Evolutionary conservation across 2,113 vertebrate genomes (phyloP).

Genomic region (Asarcornis scutulata): DNA sequence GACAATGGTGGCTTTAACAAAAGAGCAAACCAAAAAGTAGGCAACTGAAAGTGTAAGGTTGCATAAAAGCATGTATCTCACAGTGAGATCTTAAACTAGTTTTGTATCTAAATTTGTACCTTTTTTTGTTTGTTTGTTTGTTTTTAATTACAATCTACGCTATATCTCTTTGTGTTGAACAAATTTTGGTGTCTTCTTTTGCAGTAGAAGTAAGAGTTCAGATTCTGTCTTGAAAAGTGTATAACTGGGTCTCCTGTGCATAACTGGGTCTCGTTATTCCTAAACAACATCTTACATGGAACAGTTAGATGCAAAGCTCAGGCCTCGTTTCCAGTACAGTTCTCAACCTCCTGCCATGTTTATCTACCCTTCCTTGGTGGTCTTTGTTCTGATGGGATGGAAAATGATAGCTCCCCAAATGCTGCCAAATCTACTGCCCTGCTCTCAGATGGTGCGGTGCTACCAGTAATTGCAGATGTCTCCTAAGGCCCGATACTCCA

Average conservation of each 20-base stretch:
- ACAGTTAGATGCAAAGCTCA: background rate
- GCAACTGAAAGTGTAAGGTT: background rate
- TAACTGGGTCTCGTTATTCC: background rate
- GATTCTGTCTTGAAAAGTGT: background rate
- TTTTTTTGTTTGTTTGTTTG: background rate
- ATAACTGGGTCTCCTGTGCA: background rate
- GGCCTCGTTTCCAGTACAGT: background rate
- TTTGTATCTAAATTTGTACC: background rate
- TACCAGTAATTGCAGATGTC: slow-evolving; percentile 1
- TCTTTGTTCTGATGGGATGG: slow-evolving; percentile 27
- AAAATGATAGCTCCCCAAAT: slow-evolving; percentile 13
- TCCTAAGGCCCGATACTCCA: background rate
- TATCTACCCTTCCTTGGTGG: slow-evolving; percentile 59
- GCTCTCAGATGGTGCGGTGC: background rate
- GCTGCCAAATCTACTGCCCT: slow-evolving; percentile 43
- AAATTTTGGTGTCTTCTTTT: background rate
- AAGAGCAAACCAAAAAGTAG: background rate
- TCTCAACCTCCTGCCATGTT: slow-evolving; percentile 44
- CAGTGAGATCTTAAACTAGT: background rate
- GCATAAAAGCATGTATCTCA: background rate
- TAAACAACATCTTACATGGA: slow-evolving; percentile 23
- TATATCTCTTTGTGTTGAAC: background rate
- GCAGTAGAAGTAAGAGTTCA: background rate
- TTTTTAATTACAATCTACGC: background rate
- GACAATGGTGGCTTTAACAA: background rate